phyloP scores from a whole-genome alignment of 2,888 invertebrate genomes.

The Limnephilus rhombicus region DNA sequence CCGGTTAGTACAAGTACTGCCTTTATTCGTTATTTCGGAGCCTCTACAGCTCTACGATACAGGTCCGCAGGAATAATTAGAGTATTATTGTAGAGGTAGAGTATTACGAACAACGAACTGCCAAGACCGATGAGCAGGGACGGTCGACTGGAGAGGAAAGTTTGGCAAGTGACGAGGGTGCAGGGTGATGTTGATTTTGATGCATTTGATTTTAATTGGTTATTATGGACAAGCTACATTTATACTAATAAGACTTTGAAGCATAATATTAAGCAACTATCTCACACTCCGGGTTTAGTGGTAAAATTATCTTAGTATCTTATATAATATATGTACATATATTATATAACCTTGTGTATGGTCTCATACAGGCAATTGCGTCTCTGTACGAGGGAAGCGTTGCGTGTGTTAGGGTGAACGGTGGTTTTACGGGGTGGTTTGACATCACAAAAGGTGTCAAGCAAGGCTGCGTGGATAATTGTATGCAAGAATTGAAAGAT shows the following conservation, averaged over 20 bases:
- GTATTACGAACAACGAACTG: background rate
- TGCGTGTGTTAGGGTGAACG: no score
- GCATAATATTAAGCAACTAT: background rate
- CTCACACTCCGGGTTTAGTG: background rate
- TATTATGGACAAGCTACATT: background rate
- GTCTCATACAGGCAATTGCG: no score
- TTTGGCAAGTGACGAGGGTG: background rate
- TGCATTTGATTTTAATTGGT: conserved; percentile 1
- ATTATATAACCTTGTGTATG: no score
- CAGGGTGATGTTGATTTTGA: background rate
- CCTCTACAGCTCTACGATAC: background rate
- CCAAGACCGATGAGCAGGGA: background rate
- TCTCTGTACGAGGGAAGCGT: no score
- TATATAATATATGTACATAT: no score
- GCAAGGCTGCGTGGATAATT: no score
- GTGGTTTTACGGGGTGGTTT: no score
- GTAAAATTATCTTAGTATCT: no score
- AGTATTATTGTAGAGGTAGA: background rate
- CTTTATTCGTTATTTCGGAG: background rate
- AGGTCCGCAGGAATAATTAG: background rate
- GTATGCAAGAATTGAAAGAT: no score
- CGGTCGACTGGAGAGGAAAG: background rate
- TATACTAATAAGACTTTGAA: background rate
- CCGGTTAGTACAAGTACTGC: background rate
- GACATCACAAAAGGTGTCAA: no score